phyloP scores from a whole-genome alignment of 2,113 vertebrate genomes.

The Podiceps cristatus region DNA sequence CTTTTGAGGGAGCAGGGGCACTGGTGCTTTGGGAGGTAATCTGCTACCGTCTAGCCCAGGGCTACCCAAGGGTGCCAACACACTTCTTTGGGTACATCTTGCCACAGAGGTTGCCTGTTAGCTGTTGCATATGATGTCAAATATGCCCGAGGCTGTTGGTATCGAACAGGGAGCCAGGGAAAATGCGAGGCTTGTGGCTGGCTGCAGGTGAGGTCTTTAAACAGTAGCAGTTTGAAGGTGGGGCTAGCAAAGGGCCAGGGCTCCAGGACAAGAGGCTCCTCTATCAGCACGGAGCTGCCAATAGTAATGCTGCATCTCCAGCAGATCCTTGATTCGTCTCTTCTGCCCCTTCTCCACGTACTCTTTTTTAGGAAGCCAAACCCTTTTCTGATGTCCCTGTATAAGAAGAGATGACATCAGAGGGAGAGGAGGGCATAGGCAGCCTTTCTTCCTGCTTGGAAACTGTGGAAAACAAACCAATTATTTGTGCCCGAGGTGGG shows the following conservation, averaged over 20 bases:
- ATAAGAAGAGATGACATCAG: not conserved
- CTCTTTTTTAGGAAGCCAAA: not conserved
- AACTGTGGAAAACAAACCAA: not conserved
- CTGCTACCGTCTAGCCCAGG: accelerated
- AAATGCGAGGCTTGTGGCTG: not conserved
- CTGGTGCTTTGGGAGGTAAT: not conserved
- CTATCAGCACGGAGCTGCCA: not conserved
- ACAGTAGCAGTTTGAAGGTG: not conserved
- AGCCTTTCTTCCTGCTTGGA: not conserved
- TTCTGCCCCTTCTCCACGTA: not conserved
- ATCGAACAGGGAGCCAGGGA: not conserved
- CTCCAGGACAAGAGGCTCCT: not conserved
- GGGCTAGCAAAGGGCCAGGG: not conserved
- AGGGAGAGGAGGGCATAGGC: not conserved
- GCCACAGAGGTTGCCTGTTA: not conserved
- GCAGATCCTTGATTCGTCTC: not conserved
- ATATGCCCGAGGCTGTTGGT: not conserved
- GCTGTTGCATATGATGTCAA: not conserved
- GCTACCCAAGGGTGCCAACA: not conserved
- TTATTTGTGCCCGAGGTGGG: not conserved
- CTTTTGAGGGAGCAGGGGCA: not conserved
- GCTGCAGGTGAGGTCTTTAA: not conserved
- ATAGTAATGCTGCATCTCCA: not conserved
- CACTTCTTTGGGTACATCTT: not conserved
- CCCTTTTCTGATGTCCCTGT: not conserved